Evolutionary conservation across 2,113 vertebrate species (phyloP).

Genomic region (Corapipo altera): DNA sequence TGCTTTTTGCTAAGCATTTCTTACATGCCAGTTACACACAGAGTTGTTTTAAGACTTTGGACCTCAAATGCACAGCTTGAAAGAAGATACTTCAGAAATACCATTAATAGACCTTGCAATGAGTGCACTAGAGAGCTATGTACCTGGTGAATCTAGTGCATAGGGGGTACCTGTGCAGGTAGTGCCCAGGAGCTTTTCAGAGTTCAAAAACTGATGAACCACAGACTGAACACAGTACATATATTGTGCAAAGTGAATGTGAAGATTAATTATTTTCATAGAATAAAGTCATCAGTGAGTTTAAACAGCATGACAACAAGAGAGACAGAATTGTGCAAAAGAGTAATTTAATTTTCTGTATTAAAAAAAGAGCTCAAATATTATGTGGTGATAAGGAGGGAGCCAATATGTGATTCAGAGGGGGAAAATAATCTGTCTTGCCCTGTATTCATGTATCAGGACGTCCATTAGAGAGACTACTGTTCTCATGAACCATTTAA

Average conservation of each 20-base stretch:
- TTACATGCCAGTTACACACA: background rate
- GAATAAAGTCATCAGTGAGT: background rate
- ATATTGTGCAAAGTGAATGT: background rate
- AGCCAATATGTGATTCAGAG: background rate
- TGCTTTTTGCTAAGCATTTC: background rate
- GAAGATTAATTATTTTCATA: background rate
- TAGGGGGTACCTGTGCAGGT: fast-evolving
- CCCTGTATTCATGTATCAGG: background rate
- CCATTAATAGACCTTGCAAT: background rate
- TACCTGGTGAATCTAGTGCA: fast-evolving
- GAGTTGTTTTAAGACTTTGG: background rate
- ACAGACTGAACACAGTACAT: background rate
- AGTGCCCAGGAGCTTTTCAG: background rate
- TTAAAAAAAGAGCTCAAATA: background rate
- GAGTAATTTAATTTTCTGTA: background rate
- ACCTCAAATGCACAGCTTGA: background rate
- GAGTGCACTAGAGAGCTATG: background rate
- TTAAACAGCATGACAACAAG: background rate
- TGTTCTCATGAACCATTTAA: background rate
- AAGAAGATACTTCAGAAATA: background rate
- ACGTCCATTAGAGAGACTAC: background rate
- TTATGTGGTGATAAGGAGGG: background rate
- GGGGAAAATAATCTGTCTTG: background rate
- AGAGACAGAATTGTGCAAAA: background rate
- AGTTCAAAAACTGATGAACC: background rate